Base-by-base conservation (phyloP, 2,888 invertebrate species). In the Philonicus albiceps region DNA sequence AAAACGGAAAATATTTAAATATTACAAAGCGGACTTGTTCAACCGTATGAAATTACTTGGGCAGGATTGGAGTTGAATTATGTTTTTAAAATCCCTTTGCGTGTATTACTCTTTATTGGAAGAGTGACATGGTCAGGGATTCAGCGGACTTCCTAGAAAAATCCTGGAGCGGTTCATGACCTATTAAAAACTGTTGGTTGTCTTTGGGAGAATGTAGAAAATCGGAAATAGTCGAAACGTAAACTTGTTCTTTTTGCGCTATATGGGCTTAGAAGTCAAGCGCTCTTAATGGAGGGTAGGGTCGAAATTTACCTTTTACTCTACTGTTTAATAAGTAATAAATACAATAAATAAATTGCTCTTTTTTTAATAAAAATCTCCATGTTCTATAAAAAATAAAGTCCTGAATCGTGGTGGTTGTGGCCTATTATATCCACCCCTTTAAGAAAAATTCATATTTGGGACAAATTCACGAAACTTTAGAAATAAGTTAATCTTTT, bases 1-100 rank as follows among this genome's bases (percentile, higher is more conserved):
- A n/a, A 55, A 49, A 37, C 13, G 53, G 34, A 55, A 55, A 81
- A 64, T 81, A 81, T 81, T 81, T 81, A 81, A 78, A 78, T 78
- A 78, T 78, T 43, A 27, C 74, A 74, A 49, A 49, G 43, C 3
- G 78, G 78, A 49, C 49, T 22, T 78, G 43, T 76, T 37, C 76
- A 22, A 76, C 37, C 43, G 40, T 37, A 40, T n/a, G 30, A 78
- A 78, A 37, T 78, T 78, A 27, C 78, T 78, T 43, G 30, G 49
- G 27, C 22, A 30, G 49, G 49, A 78, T 49, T 78, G 49, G 49
- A 78, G 49, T 78, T 49, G 49, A 78, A 78, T 78, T 78, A 78
- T 30, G 27, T 22, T 78, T 43, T 78, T 30, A 78, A 78, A 30
- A 22, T 11, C 78, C 34, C 3, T n/a, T 74, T 74, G 8, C 27